Evolutionary conservation across 2,888 invertebrate species (phyloP).

Genomic region (Amphipyra tragopoginis): DNA sequence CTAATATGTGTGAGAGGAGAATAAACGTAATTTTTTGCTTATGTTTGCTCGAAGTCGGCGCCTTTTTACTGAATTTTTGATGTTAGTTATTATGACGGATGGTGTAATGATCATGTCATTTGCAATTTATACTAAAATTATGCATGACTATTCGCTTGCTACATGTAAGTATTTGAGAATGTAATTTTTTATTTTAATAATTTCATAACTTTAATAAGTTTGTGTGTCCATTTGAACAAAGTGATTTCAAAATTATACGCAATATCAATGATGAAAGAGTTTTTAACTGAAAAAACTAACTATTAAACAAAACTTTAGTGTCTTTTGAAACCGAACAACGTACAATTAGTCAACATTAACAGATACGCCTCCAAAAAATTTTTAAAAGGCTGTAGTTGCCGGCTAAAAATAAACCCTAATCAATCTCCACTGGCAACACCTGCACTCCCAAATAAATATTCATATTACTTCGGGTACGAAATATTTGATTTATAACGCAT

Average conservation of each 20-base stretch:
- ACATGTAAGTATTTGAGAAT: no score
- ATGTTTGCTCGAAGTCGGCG: conserved; percentile 11
- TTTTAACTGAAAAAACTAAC: no score
- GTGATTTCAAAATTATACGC: no score
- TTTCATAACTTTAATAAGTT: no score
- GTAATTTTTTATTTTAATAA: no score
- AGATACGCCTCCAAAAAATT: not conserved
- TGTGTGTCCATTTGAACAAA: no score
- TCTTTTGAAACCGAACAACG: no score
- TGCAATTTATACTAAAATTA: not conserved
- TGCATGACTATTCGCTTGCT: no score
- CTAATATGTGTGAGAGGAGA: conserved; percentile 45
- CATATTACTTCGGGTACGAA: conserved; percentile 50
- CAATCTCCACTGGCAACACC: conserved; percentile 21
- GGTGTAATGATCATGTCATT: not conserved
- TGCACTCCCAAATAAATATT: conserved; percentile 48
- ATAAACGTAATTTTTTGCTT: conserved; percentile 26
- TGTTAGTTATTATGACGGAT: conserved; percentile 9
- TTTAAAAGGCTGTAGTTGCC: conserved; percentile 4
- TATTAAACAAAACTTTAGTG: no score
- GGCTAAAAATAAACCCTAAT: conserved; percentile 22
- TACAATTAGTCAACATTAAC: no score
- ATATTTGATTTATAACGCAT: conserved; percentile 63
- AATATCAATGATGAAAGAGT: no score
- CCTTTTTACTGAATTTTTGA: conserved; percentile 32